Evolutionary conservation across 2,888 invertebrate genomes (phyloP).

Genomic region (Rotaria socialis): DNA sequence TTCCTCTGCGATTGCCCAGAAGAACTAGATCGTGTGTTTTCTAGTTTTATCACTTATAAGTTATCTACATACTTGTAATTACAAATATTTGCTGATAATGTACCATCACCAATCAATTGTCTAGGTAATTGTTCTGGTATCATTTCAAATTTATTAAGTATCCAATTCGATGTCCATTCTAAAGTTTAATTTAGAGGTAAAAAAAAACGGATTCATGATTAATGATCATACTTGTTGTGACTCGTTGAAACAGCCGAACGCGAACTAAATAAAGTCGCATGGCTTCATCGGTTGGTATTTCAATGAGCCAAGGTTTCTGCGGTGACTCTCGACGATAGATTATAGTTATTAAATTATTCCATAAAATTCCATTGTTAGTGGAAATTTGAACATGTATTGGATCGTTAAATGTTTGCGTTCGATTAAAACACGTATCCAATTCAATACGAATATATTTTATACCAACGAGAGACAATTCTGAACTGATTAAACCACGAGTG

Average conservation of each 20-base stretch:
- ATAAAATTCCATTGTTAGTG: neutral
- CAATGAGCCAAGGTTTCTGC: neutral
- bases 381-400: neutral
- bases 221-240: neutral
- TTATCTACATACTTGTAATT: neutral
- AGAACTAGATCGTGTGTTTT: too few species aligned
- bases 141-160: neutral
- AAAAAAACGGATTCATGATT: neutral
- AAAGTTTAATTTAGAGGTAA: neutral
- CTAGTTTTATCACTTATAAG: too few species aligned
- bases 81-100: neutral
- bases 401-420: neutral
- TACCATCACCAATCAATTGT: neutral
- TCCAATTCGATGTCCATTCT: constrained; percentile 32
- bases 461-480: neutral
- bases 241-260: constrained; percentile 12
- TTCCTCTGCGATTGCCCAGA: too few species aligned
- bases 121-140: neutral
- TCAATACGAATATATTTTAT: neutral
- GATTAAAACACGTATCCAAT: neutral
- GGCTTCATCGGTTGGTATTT: neutral
- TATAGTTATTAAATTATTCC: neutral
- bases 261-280: neutral
- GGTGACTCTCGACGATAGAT: neutral
- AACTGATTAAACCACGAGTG: neutral